A percentile compares a stretch with the other conserved stretches of the same genome.
Conservation (phyloP, 2,797 vertebrate species). For the Echeneis naucrates region DNA sequence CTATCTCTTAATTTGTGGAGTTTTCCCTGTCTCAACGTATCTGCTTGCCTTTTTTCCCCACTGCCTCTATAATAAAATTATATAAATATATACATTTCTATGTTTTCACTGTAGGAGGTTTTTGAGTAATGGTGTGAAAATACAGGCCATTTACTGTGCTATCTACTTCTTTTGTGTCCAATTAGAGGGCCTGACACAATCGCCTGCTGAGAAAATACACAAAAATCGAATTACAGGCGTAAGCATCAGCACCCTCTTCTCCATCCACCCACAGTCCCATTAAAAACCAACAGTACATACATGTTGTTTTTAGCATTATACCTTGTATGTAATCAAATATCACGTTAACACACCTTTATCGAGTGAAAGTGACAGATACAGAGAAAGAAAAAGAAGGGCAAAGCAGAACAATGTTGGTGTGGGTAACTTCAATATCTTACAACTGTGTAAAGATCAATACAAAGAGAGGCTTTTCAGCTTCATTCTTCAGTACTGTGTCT, state of each 20-base stretch:
- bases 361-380: not conserved
- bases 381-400: not conserved
- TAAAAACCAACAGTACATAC: not conserved
- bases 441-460: no score
- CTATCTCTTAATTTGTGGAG: constrained; percentile 16
- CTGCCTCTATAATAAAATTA: constrained; percentile 55
- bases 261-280: not conserved
- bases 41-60: not conserved
- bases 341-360: not conserved
- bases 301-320: constrained; percentile 1
- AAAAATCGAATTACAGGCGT: constrained; percentile 60
- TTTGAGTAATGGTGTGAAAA: constrained; percentile 69
- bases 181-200: constrained; percentile 67
- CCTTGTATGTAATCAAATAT: not conserved
- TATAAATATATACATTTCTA: constrained; percentile 64
- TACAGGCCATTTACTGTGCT: constrained; percentile 63
- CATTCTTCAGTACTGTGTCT: no score
- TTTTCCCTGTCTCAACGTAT: not conserved
- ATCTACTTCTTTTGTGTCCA: constrained; percentile 68
- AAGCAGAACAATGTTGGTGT: no score
- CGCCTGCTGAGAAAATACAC: constrained; percentile 55
- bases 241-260: not conserved
- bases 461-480: no score
- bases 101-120: constrained; percentile 62
- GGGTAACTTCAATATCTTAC: not conserved